A percentile compares a stretch with the other conserved stretches of the same genome.
Evolutionary conservation across 2,888 invertebrate genomes (phyloP).

Genomic region (Mimas tiliae): DNA sequence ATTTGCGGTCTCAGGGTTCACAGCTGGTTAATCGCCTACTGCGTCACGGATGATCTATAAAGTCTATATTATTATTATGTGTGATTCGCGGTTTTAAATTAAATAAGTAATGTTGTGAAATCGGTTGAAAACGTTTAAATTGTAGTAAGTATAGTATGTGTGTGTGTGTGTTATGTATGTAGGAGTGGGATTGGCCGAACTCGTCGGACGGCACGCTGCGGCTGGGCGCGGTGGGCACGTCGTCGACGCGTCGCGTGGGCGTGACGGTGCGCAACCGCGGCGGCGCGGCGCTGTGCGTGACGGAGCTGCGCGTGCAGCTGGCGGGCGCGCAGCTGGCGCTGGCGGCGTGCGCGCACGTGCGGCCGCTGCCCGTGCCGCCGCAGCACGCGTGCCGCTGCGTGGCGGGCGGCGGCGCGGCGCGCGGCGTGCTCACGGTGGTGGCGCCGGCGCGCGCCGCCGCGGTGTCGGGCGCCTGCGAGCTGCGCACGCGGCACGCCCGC

Average conservation of each 20-base stretch:
- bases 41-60: too few relatives aligned
- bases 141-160: too few relatives aligned
- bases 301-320: slow-evolving; percentile 43
- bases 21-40: too few relatives aligned
- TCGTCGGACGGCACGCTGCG: slow-evolving; percentile 69
- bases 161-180: slow-evolving; percentile 4
- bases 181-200: slow-evolving; percentile 72
- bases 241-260: slow-evolving; percentile 87
- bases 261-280: slow-evolving; percentile 69
- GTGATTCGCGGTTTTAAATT: too few relatives aligned
- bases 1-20: too few relatives aligned
- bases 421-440: slow-evolving; percentile 38
- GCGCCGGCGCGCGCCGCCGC: slow-evolving; percentile 38
- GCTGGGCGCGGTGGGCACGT: slow-evolving; percentile 87
- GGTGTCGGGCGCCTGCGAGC: slow-evolving; percentile 28
- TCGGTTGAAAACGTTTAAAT: too few relatives aligned
- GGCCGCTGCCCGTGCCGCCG: slow-evolving; percentile 37
- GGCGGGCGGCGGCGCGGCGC: slow-evolving; percentile 32
- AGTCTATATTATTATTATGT: too few relatives aligned
- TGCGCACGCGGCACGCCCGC: slow-evolving; percentile 32
- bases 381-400: slow-evolving; percentile 46
- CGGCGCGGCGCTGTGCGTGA: slow-evolving; percentile 55
- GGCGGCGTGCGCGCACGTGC: slow-evolving; percentile 38
- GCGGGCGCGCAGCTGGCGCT: slow-evolving; percentile 46
- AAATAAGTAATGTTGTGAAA: too few relatives aligned